These are phyloP conservation scores for Trichoplusia ni DNA, from an alignment of 1,140 invertebrate genomes.

Conservation along the genomic window DNA sequence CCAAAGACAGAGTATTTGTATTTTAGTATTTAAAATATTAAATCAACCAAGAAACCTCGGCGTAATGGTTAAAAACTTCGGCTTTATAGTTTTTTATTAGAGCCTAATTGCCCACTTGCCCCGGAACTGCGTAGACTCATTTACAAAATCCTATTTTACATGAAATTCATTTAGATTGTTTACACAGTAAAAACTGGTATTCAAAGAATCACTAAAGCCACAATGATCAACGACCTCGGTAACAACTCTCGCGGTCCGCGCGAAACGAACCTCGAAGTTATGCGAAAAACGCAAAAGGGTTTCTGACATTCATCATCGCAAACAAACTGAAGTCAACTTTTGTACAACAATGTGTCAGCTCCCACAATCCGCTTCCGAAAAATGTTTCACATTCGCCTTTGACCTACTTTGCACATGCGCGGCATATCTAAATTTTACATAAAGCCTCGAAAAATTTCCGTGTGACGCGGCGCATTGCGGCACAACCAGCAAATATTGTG, in stretches of 20 bases:
- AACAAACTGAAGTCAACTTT: slow-evolving; percentile 27
- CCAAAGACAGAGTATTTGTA: too few relatives aligned
- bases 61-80: too few relatives aligned
- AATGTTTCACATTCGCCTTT: slow-evolving; percentile 33
- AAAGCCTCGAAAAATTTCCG: slow-evolving; percentile 51
- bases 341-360: slow-evolving; percentile 24
- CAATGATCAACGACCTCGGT: background rate
- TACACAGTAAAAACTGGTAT: too few relatives aligned
- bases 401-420: slow-evolving; percentile 47
- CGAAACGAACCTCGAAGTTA: slow-evolving; percentile 1
- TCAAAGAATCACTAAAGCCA: too few relatives aligned
- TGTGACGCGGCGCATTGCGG: slow-evolving; percentile 52
- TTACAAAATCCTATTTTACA: too few relatives aligned
- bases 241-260: background rate
- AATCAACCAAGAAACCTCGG: too few relatives aligned
- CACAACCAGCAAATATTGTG: slow-evolving; percentile 43
- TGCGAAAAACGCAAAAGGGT: slow-evolving; percentile 18
- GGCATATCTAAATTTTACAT: slow-evolving; percentile 57
- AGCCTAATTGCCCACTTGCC: too few relatives aligned
- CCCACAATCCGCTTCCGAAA: slow-evolving; percentile 28
- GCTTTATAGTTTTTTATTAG: too few relatives aligned
- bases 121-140: too few relatives aligned
- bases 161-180: too few relatives aligned
- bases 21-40: too few relatives aligned
- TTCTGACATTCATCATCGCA: slow-evolving; percentile 27